phyloP scores from a whole-genome alignment of 2,888 invertebrate species.

The Ariolimax columbianus region DNA sequence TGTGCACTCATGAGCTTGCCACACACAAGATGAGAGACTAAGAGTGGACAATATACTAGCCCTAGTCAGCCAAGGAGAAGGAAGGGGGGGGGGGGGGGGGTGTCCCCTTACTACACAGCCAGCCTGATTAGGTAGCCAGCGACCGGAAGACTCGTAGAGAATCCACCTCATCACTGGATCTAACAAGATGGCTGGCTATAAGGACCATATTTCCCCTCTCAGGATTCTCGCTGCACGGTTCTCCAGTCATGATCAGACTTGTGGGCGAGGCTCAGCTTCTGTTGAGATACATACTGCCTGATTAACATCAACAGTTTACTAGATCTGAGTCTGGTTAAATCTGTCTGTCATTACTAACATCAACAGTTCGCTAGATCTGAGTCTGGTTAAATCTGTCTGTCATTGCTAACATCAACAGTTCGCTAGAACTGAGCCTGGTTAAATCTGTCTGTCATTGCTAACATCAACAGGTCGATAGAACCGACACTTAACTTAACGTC shows the following conservation, averaged over 20 bases:
- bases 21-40: slow-evolving; percentile 14
- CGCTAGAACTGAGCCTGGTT: no score
- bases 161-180: slow-evolving; percentile 47
- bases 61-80: slow-evolving; percentile 36
- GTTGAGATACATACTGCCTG: slow-evolving; percentile 44
- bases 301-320: slow-evolving; percentile 33
- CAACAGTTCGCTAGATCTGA: no score
- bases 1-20: slow-evolving; percentile 6
- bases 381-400: no score
- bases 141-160: slow-evolving; percentile 42
- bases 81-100: not conserved
- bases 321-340: no score
- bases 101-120: slow-evolving; percentile 14
- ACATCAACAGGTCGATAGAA: no score
- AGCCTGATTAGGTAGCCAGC: slow-evolving; percentile 39
- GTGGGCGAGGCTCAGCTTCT: slow-evolving; percentile 44
- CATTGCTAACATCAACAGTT: no score
- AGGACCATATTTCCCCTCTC: slow-evolving; percentile 30
- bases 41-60: not conserved
- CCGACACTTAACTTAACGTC: no score
- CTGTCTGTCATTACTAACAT: no score
- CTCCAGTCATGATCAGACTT: slow-evolving; percentile 52
- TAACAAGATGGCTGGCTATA: not conserved
- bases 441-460: no score
- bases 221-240: slow-evolving; percentile 50